Percentiles rank a stretch among this genome's conserved stretches.
Conservation (phyloP, 2,113 vertebrate genomes). For the Cololabis saira region DNA sequence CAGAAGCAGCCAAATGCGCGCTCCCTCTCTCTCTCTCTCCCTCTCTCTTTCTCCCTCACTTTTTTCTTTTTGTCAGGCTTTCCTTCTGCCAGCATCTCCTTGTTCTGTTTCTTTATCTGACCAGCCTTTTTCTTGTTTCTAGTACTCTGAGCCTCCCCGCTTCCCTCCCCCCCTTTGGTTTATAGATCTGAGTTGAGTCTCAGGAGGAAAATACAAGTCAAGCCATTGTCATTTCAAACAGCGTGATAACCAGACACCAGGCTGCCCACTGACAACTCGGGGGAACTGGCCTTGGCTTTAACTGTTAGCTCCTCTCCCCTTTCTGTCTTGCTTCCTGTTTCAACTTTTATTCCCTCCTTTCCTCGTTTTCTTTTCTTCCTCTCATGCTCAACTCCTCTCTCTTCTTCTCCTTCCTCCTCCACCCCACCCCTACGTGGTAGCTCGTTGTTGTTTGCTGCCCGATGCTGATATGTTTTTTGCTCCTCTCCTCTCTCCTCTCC, state of each 20-base stretch:
- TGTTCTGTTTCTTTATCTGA: conserved; percentile 52
- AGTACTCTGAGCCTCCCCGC: conserved; percentile 17
- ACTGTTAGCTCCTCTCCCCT: conserved; percentile 78
- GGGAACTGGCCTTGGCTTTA: conserved; percentile 80
- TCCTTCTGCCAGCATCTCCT: conserved; percentile 33
- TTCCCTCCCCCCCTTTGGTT: conserved; percentile 42
- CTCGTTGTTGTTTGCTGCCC: conserved; percentile 77
- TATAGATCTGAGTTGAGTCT: conserved; percentile 79
- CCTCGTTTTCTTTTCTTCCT: conserved; percentile 33
- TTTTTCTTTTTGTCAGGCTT: conserved; percentile 38
- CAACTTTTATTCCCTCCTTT: conserved; percentile 28
- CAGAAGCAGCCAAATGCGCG: conserved; percentile 48
- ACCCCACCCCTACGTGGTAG: conserved; percentile 32
- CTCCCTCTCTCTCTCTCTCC: conserved; percentile 26
- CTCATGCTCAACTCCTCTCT: conserved; percentile 43
- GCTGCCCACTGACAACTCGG: conserved; percentile 77
- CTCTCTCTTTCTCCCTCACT: conserved; percentile 22
- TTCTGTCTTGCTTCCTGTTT: conserved; percentile 67
- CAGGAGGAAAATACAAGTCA: conserved; percentile 83
- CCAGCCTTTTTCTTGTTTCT: conserved; percentile 57
- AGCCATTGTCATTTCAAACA: conserved; percentile 87
- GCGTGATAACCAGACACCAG: conserved; percentile 83
- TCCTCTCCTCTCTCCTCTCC: conserved; percentile 79
- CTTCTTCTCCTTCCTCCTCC: conserved; percentile 11
- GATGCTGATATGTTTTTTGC: conserved; percentile 86